These are phyloP conservation scores for Piaya cayana DNA, from an alignment of 2,113 vertebrate genomes.

Conservation along the genomic window DNA sequence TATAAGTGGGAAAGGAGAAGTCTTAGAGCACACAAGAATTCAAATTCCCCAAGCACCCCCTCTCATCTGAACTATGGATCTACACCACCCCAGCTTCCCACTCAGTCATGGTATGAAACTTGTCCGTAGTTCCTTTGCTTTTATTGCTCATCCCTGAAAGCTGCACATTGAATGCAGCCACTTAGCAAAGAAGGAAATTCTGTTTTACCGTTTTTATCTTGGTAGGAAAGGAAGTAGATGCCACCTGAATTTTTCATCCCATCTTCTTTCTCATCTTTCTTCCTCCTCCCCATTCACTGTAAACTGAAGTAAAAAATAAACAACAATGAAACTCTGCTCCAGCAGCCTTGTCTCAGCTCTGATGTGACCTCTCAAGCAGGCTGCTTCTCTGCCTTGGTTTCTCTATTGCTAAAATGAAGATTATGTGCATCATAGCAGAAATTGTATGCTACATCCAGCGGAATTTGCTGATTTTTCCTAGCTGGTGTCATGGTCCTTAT, in stretches of 20 bases:
- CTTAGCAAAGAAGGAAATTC: background rate
- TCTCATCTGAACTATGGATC: rapidly evolving
- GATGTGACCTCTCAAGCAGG: background rate
- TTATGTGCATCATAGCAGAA: background rate
- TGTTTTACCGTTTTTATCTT: background rate
- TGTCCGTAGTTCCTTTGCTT: rapidly evolving
- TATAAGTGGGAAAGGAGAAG: background rate
- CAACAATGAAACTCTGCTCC: background rate
- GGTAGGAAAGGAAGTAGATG: background rate
- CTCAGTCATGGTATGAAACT: background rate
- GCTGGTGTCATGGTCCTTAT: background rate
- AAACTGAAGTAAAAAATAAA: background rate
- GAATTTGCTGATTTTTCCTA: background rate
- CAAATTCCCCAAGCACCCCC: background rate
- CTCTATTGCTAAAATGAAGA: background rate
- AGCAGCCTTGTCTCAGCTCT: background rate
- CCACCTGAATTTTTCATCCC: background rate
- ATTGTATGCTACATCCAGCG: background rate
- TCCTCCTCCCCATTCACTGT: background rate
- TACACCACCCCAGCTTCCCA: rapidly evolving
- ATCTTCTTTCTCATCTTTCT: background rate
- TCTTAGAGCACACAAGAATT: background rate
- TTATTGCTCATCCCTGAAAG: background rate
- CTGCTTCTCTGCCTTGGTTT: background rate
- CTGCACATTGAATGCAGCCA: rapidly evolving